phyloP scores from a whole-genome alignment of 2,113 vertebrate genomes.

The Neotragus moschatus region DNA sequence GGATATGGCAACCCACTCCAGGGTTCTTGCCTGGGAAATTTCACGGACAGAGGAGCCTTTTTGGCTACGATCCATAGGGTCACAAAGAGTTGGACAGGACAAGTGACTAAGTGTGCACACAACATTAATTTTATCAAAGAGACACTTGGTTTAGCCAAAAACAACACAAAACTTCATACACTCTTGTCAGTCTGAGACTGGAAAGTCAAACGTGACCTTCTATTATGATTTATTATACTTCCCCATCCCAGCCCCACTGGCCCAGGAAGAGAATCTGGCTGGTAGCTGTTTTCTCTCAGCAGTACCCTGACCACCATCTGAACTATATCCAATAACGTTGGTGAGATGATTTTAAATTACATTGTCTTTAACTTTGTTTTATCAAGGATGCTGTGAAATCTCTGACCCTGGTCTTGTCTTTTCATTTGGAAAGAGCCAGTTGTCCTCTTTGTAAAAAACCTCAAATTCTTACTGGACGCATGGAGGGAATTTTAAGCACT shows the following conservation, averaged over 20 bases:
- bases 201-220: not conserved
- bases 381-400: not conserved
- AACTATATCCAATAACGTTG: fast-evolving
- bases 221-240: not conserved
- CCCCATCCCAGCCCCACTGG: not conserved
- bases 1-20: not conserved
- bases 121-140: not conserved
- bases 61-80: not conserved
- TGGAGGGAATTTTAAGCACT: not conserved
- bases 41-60: not conserved
- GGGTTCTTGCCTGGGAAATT: not conserved
- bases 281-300: not conserved
- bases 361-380: not conserved
- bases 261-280: not conserved
- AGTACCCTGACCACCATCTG: not conserved
- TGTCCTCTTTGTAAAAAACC: not conserved
- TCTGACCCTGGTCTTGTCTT: not conserved
- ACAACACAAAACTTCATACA: not conserved
- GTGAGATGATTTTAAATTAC: not conserved
- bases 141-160: not conserved
- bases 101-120: not conserved
- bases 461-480: not conserved
- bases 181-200: not conserved
- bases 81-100: not conserved
- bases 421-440: too few species aligned